These are phyloP conservation scores for Cromileptes altivelis DNA, from an alignment of 2,113 vertebrate genomes.

Conservation along the genomic window DNA sequence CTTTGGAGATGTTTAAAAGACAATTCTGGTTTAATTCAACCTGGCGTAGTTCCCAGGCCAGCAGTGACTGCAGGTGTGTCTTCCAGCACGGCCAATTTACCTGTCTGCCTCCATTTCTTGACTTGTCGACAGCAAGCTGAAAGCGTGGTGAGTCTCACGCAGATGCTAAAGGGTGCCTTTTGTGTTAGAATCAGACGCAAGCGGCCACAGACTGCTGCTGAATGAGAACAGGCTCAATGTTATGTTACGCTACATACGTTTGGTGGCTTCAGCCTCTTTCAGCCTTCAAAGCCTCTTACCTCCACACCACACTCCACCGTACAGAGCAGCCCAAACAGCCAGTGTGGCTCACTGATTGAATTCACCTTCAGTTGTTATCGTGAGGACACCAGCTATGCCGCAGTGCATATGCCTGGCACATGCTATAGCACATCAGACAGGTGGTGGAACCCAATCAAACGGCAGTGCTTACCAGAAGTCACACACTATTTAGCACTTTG, in stretches of 20 bases:
- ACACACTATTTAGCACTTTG: slow-evolving; percentile 56
- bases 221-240: too few species aligned
- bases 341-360: slow-evolving; percentile 52
- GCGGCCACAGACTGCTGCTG: too few species aligned
- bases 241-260: neutral
- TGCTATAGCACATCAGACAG: slow-evolving; percentile 56
- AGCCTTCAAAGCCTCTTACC: neutral
- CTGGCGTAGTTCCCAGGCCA: neutral
- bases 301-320: neutral
- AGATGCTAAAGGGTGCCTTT: too few species aligned
- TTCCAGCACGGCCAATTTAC: neutral
- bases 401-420: slow-evolving; percentile 69
- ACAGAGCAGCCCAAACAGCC: slow-evolving; percentile 18
- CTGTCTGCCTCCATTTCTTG: neutral
- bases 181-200: too few species aligned
- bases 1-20: neutral
- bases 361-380: slow-evolving; percentile 72
- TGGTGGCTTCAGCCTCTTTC: slow-evolving; percentile 1
- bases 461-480: slow-evolving; percentile 41
- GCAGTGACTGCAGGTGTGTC: neutral
- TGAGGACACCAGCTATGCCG: slow-evolving; percentile 53
- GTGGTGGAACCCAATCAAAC: slow-evolving; percentile 72
- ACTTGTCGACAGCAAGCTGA: too few species aligned
- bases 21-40: neutral
- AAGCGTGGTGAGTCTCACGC: too few species aligned